These are phyloP conservation scores for Lordiphosa fenestrarum DNA, from an alignment of 2,888 invertebrate genomes.

Conservation along the genomic window DNA sequence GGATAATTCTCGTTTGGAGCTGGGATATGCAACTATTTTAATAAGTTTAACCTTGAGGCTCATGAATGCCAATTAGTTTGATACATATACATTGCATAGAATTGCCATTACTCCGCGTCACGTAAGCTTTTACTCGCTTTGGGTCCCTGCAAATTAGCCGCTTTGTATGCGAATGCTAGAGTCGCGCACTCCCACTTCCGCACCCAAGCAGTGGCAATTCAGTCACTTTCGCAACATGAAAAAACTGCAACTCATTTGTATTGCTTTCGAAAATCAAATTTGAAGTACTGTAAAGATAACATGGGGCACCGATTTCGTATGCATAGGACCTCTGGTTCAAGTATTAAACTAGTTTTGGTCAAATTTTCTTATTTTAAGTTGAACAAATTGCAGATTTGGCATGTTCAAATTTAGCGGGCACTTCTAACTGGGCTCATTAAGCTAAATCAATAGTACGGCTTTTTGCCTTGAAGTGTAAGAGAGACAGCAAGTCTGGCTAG, in stretches of 20 bases:
- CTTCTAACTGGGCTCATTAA: neutral
- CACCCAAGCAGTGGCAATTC: conserved; percentile 34
- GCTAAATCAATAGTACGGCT: conserved; percentile 12
- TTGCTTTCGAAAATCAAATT: conserved; percentile 39
- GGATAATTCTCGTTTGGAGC: conserved; percentile 32
- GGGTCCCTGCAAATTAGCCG: conserved; percentile 51
- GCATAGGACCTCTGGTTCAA: no score
- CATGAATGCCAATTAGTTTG: conserved; percentile 70
- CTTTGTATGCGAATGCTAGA: conserved; percentile 54
- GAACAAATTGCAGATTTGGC: no score
- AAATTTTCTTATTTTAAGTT: no score
- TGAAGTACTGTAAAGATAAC: no score
- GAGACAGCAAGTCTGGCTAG: conserved; percentile 1
- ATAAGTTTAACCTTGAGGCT: conserved; percentile 70
- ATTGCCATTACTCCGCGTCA: conserved; percentile 10
- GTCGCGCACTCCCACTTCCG: conserved; percentile 47
- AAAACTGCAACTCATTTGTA: conserved; percentile 65
- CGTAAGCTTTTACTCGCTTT: conserved; percentile 25
- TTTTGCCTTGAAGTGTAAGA: conserved; percentile 2
- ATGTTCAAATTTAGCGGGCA: conserved; percentile 8
- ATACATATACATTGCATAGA: conserved; percentile 31
- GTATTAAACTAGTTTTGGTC: no score
- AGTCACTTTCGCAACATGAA: conserved; percentile 47
- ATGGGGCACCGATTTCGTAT: no score
- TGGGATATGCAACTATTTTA: conserved; percentile 72